These are phyloP conservation scores for Cydia pomonella DNA, from an alignment of 1,140 invertebrate genomes.

Conservation along the genomic window DNA sequence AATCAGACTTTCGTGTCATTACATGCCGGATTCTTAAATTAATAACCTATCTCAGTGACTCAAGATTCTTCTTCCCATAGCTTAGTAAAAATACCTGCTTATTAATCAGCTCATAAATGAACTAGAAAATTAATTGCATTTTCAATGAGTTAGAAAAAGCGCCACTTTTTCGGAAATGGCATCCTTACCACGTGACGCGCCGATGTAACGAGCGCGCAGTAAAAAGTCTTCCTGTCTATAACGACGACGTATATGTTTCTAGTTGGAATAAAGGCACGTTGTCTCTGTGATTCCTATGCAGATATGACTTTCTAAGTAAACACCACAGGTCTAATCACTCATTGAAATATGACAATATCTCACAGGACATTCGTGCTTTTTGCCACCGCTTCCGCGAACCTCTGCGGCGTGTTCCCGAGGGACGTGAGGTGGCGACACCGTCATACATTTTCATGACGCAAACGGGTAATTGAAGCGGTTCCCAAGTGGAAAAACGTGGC, in stretches of 20 bases:
- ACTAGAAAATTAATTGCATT: conserved; percentile 32
- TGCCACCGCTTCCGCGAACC: background rate
- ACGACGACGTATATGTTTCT: background rate
- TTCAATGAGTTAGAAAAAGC: conserved; percentile 21
- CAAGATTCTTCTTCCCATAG: background rate
- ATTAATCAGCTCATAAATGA: conserved; percentile 3
- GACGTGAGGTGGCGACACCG: conserved; percentile 23
- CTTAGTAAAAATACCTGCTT: background rate
- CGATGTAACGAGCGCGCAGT: conserved; percentile 13
- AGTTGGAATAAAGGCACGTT: conserved; percentile 10
- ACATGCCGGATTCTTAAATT: background rate
- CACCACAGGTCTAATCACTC: background rate
- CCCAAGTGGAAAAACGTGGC: conserved; percentile 23
- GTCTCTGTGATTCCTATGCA: background rate
- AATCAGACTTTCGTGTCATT: too few relatives aligned
- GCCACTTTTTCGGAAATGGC: conserved; percentile 19
- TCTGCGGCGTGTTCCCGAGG: conserved; percentile 15
- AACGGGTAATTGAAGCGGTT: conserved; percentile 34
- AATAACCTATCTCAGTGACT: background rate
- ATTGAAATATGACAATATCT: conserved; percentile 32
- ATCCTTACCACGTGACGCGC: conserved; percentile 8
- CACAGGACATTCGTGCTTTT: conserved; percentile 5
- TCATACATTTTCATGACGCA: conserved; percentile 33
- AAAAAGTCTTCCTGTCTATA: conserved; percentile 9
- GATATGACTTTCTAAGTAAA: background rate